phyloP scores from a whole-genome alignment of 1,140 invertebrate genomes.

The Ostrea denselamellosa region DNA sequence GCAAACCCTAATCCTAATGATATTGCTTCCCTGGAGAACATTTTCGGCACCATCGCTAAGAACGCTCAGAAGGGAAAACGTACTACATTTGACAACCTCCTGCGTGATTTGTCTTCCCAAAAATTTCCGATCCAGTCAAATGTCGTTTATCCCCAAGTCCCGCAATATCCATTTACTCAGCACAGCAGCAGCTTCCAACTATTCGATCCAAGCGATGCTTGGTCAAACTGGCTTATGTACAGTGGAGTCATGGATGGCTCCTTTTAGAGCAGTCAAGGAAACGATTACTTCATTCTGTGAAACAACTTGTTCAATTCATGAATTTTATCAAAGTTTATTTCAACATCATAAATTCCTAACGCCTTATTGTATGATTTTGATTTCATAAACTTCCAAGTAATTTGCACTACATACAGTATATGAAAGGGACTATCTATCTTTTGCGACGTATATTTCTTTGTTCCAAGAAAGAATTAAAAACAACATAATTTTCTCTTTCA shows the following conservation, averaged over 20 bases:
- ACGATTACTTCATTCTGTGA: too few species aligned
- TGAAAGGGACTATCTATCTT: too few species aligned
- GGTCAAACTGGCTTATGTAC: slow-evolving; percentile 16
- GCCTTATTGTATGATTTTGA: too few species aligned
- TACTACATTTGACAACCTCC: neutral
- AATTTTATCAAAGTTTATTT: neutral
- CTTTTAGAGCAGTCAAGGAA: neutral
- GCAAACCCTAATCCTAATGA: neutral
- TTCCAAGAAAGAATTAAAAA: too few species aligned
- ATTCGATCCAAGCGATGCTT: neutral
- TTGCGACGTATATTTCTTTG: too few species aligned
- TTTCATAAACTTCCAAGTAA: too few species aligned
- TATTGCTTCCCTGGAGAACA: neutral
- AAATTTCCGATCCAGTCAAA: neutral
- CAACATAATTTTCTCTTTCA: too few species aligned
- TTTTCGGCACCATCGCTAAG: neutral
- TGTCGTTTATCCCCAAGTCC: neutral
- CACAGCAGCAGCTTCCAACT: neutral
- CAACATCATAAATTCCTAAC: too few species aligned
- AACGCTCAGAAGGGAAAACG: slow-evolving; percentile 4
- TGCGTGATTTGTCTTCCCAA: neutral
- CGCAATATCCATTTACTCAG: neutral
- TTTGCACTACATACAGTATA: too few species aligned
- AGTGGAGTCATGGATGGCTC: slow-evolving; percentile 13
- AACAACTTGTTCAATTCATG: neutral